A percentile compares a stretch with the other conserved stretches of the same genome.
Evolutionary conservation across 2,888 invertebrate species (phyloP).

Genomic region (Coelopa pilipes): DNA sequence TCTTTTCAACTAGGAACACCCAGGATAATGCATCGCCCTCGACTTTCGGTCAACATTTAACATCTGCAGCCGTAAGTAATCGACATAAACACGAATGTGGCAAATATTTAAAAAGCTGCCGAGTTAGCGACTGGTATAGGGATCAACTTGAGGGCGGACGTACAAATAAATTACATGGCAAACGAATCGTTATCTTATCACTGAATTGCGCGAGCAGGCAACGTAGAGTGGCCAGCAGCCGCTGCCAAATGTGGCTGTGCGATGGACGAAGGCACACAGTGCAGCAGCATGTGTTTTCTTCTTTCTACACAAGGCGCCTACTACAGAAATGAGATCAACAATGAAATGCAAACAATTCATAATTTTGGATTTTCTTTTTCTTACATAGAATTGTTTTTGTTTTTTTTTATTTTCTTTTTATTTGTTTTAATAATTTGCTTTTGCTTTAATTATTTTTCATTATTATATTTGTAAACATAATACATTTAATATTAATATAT

Average conservation of each 20-base stretch:
- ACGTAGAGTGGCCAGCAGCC: neutral
- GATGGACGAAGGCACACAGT: neutral
- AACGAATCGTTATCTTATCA: slow-evolving; percentile 30
- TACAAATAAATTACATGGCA: neutral
- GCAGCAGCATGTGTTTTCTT: slow-evolving; percentile 21
- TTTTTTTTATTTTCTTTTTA: slow-evolving; percentile 46
- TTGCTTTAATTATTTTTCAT: slow-evolving; percentile 46
- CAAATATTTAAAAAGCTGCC: slow-evolving; percentile 19
- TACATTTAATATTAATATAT: slow-evolving; percentile 58
- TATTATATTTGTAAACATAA: slow-evolving; percentile 56
- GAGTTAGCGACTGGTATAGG: slow-evolving; percentile 14
- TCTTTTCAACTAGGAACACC: too few relatives aligned
- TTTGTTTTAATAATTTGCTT: slow-evolving; percentile 52
- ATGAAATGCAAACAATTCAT: neutral
- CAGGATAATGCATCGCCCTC: too few relatives aligned
- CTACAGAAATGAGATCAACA: neutral
- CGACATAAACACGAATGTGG: neutral
- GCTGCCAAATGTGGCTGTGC: slow-evolving; percentile 9
- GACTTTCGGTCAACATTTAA: too few relatives aligned
- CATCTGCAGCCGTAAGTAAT: too few relatives aligned
- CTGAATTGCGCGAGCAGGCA: neutral
- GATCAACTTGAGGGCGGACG: neutral
- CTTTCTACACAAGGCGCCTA: neutral
- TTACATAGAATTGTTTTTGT: slow-evolving; percentile 56
- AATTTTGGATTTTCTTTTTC: slow-evolving; percentile 37